Conservation (phyloP, 1,140 invertebrate genomes). For the Zaprionus vittiger region DNA sequence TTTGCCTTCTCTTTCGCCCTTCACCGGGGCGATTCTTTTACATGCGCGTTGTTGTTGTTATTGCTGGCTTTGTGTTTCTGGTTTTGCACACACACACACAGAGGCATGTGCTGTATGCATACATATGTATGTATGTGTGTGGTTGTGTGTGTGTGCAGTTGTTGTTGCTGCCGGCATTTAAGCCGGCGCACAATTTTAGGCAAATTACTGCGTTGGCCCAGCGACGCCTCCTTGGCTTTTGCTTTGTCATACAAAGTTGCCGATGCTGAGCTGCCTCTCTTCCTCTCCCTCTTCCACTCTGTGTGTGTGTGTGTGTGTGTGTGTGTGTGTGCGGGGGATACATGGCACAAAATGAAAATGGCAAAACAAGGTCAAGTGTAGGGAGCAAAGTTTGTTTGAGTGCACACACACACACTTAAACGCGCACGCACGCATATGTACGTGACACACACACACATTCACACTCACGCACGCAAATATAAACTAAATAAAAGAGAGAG, state of each 20-base stretch:
- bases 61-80: slow-evolving; percentile 34
- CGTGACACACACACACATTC: slow-evolving; percentile 34
- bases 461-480: slow-evolving; percentile 20
- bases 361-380: slow-evolving; percentile 81
- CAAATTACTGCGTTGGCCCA: slow-evolving; percentile 63
- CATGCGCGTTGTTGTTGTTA: slow-evolving; percentile 2
- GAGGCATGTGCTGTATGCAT: background rate
- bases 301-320: slow-evolving; percentile 18
- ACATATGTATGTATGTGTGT: background rate
- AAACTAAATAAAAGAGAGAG: slow-evolving; percentile 35
- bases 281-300: background rate
- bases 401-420: slow-evolving; percentile 48
- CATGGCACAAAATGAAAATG: slow-evolving; percentile 74
- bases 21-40: slow-evolving; percentile 44
- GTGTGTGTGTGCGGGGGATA: slow-evolving; percentile 30
- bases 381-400: slow-evolving; percentile 80
- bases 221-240: slow-evolving; percentile 62
- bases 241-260: slow-evolving; percentile 58
- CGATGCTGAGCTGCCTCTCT: slow-evolving; percentile 30
- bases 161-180: slow-evolving; percentile 58
- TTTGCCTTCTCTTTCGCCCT: slow-evolving; percentile 45
- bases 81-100: slow-evolving; percentile 22
- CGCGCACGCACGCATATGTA: slow-evolving; percentile 5
- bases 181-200: slow-evolving; percentile 55
- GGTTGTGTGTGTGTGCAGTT: slow-evolving; percentile 35